Evolutionary conservation across 2,888 invertebrate species (phyloP), one percentile per base, ranked within the genome.

Genomic region (Ormyrus thymus): DNA sequence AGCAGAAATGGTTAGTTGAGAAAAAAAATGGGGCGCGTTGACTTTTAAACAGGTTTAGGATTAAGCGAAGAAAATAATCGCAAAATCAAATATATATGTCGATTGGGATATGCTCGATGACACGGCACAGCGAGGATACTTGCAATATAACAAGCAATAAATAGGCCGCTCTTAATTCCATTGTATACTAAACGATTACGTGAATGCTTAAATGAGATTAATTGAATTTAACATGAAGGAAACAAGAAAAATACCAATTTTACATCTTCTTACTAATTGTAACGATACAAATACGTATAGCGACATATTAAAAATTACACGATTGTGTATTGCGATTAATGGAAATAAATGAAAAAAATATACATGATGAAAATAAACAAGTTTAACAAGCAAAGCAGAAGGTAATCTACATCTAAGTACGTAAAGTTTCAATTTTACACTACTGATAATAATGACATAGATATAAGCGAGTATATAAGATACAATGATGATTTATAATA

Each of bases 201-300:
- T 87, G 89, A 86, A 88, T 86, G 89, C 88, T 89, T 89, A 83
- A 84, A 86, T 82, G 84, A 88, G 85, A 87, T 87, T 88, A 85
- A 87, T 87, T 87, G 84, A 87, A 89, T 86, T 88, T 86, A 87
- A 87, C 84, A 84, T 85, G 84, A 86, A 86, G 79, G 81, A 83
- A 81, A 82, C 82, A 83, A 81, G 75, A 83, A 83, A 81, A 86
- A 87, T 89, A 89, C 88, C 89, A 87, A 89, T 90, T 90, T 90
- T 90, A 89, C 89, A 89, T 89, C 89, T 89, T 90, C 90, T 89
- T 90, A 90, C 89, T 90, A 89, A 88, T 87, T 87, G 85, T 88
- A 88, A 87, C 84, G 86, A 89, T 88, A 87, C 86, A 87, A 29
- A 85, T 89, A 89, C 87, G 86, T 89, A 89, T 89, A 89, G 87